Percentiles rank a stretch among this genome's conserved stretches.
These are phyloP conservation scores for Scelioninae gen. 1 DNA, from an alignment of 2,888 invertebrate species.

Conservation along the genomic window DNA sequence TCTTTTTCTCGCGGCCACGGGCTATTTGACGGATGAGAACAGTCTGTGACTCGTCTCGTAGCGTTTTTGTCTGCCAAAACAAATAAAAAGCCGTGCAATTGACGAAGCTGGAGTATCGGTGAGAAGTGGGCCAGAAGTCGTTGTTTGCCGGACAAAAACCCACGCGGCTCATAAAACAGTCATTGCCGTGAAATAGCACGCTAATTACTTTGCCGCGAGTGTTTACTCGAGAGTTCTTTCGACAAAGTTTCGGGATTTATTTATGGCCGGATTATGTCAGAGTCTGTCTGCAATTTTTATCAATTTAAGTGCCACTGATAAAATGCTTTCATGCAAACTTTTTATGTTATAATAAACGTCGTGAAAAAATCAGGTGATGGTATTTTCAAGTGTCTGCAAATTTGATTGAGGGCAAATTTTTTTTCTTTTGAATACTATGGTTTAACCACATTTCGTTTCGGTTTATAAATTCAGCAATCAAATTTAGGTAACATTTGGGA, in stretches of 20 bases:
- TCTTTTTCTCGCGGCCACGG: not conserved
- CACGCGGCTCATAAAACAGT: slow-evolving; percentile 27
- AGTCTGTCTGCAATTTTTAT: slow-evolving; percentile 17
- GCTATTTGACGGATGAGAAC: not conserved
- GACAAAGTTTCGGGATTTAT: not conserved
- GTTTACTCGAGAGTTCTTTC: slow-evolving; percentile 8
- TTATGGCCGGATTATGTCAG: slow-evolving; percentile 24
- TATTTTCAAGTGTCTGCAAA: too few relatives aligned
- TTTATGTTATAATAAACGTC: slow-evolving; percentile 6
- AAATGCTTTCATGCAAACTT: slow-evolving; percentile 4
- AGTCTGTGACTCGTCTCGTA: not conserved
- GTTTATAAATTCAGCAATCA: too few relatives aligned
- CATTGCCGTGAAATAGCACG: slow-evolving; percentile 25
- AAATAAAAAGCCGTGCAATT: not conserved
- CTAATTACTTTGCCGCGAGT: slow-evolving; percentile 12
- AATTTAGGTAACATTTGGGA: too few relatives aligned
- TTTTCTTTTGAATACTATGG: too few relatives aligned
- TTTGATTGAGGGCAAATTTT: too few relatives aligned
- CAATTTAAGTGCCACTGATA: slow-evolving; percentile 15
- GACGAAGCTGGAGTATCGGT: not conserved
- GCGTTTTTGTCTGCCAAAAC: not conserved
- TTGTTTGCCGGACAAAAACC: not conserved
- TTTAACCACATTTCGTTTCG: too few relatives aligned
- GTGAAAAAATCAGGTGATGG: slow-evolving; percentile 1
- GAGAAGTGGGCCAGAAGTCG: slow-evolving; percentile 10